A percentile compares a stretch with the other conserved stretches of the same genome.
These are phyloP conservation scores for Macropus fuliginosus DNA, from an alignment of 2,797 vertebrate species.

Conservation along the genomic window DNA sequence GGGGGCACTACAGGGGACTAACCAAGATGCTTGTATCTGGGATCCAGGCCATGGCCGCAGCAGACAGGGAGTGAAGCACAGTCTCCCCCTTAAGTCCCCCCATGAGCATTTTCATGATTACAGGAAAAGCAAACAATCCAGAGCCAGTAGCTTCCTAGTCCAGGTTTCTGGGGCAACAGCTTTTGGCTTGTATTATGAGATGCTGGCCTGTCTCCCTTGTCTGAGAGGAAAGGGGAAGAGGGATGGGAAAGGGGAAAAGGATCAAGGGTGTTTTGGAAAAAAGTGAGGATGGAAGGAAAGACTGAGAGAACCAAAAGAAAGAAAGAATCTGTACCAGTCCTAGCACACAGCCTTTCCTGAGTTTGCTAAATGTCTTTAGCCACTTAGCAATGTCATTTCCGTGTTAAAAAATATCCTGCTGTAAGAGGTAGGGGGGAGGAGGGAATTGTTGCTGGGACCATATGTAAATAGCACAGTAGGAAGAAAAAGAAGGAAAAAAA, in stretches of 20 bases:
- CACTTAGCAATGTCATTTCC: slow-evolving; percentile 32
- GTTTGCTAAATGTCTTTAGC: slow-evolving; percentile 50
- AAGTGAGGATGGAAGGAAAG: slow-evolving; percentile 12
- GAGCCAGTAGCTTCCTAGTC: slow-evolving; percentile 61
- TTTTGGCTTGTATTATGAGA: slow-evolving; percentile 68
- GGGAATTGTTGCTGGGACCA: background rate
- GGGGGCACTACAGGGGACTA: background rate
- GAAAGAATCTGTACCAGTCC: background rate
- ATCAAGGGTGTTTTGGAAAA: slow-evolving; percentile 26
- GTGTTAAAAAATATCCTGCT: background rate
- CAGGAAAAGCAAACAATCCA: slow-evolving; percentile 62
- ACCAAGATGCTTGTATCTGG: background rate
- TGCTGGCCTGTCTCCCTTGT: slow-evolving; percentile 58
- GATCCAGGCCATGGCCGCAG: slow-evolving; percentile 1
- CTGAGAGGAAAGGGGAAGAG: slow-evolving; percentile 53
- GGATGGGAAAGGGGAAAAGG: slow-evolving; percentile 10
- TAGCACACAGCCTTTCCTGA: background rate
- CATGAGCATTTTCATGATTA: slow-evolving; percentile 61
- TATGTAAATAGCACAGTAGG: background rate
- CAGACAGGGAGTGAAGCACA: background rate
- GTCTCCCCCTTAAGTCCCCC: slow-evolving; percentile 42
- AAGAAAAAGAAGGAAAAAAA: slow-evolving; percentile 9
- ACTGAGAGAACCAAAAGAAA: background rate
- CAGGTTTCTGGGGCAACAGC: slow-evolving; percentile 79
- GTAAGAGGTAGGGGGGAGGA: background rate